These are phyloP conservation scores for Gymnogyps californianus DNA, from an alignment of 2,113 vertebrate genomes.

Conservation along the genomic window DNA sequence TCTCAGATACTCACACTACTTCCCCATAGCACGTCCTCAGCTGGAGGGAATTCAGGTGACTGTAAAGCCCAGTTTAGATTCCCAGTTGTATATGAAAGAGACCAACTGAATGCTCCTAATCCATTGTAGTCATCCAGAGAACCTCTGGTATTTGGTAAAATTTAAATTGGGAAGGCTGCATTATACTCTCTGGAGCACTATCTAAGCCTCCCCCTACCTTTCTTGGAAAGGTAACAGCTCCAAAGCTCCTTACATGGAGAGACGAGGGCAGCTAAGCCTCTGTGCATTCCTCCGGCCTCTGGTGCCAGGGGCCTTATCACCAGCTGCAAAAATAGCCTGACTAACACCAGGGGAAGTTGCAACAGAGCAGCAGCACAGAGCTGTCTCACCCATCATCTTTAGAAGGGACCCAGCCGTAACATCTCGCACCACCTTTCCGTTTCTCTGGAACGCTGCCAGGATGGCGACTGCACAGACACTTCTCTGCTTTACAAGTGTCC, in stretches of 20 bases:
- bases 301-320: constrained; percentile 76
- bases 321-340: constrained; percentile 77
- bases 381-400: background rate
- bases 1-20: background rate
- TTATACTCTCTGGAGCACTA: constrained; percentile 30
- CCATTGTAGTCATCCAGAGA: constrained; percentile 41
- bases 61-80: constrained; percentile 9
- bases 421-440: background rate
- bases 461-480: background rate
- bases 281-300: constrained; percentile 65
- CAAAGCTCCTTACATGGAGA: constrained; percentile 76
- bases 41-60: constrained; percentile 29
- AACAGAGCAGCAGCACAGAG: constrained; percentile 24
- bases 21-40: background rate
- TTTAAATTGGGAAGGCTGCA: constrained; percentile 54
- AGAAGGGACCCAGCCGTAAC: background rate
- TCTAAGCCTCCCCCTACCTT: constrained; percentile 61
- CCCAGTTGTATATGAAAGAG: background rate
- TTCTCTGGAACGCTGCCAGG: background rate
- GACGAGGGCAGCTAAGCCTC: constrained; percentile 58
- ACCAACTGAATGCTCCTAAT: constrained; percentile 13
- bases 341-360: constrained; percentile 63
- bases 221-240: constrained; percentile 72
- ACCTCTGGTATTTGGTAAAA: constrained; percentile 54
- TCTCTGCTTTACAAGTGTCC: background rate